Conservation (phyloP, 2,888 invertebrate species). For the Drosophila histrio region DNA sequence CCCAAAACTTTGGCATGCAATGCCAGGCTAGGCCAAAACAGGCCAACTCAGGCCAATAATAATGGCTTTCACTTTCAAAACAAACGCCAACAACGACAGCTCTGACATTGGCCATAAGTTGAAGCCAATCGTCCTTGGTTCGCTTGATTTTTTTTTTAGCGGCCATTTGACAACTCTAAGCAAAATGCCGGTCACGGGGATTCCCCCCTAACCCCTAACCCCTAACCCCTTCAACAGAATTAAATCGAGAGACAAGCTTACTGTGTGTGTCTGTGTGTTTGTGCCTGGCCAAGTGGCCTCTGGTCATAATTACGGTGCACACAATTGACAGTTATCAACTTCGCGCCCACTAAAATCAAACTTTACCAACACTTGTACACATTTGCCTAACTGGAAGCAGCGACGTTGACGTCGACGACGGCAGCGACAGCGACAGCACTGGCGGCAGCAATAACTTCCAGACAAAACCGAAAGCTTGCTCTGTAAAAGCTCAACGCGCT, state of each 20-base stretch:
- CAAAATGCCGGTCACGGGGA: constrained; percentile 34
- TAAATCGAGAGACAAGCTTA: constrained; percentile 1
- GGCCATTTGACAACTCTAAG: constrained; percentile 62
- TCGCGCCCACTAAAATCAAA: constrained; percentile 63
- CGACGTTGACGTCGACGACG: background rate
- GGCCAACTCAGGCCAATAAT: constrained; percentile 52
- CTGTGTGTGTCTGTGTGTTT: background rate
- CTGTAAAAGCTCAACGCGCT: constrained; percentile 37
- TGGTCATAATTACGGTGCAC: constrained; percentile 50
- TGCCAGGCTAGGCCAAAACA: constrained; percentile 33
- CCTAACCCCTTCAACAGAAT: background rate
- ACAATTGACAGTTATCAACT: constrained; percentile 62
- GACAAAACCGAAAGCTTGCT: constrained; percentile 39
- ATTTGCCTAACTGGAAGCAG: constrained; percentile 32
- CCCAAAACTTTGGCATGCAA: constrained; percentile 73
- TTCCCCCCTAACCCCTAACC: background rate
- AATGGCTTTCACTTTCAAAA: constrained; percentile 78
- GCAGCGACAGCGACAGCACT: background rate
- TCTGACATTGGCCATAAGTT: constrained; percentile 61
- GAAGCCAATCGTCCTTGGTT: constrained; percentile 65
- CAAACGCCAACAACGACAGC: constrained; percentile 42
- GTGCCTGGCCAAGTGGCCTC: constrained; percentile 47
- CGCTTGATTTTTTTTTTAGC: constrained; percentile 58
- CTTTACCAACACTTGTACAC: constrained; percentile 54
- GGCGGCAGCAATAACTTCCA: constrained; percentile 2